Base-by-base conservation (phyloP, 2,888 invertebrate genomes). In the Caenorhabditis angaria region DNA sequence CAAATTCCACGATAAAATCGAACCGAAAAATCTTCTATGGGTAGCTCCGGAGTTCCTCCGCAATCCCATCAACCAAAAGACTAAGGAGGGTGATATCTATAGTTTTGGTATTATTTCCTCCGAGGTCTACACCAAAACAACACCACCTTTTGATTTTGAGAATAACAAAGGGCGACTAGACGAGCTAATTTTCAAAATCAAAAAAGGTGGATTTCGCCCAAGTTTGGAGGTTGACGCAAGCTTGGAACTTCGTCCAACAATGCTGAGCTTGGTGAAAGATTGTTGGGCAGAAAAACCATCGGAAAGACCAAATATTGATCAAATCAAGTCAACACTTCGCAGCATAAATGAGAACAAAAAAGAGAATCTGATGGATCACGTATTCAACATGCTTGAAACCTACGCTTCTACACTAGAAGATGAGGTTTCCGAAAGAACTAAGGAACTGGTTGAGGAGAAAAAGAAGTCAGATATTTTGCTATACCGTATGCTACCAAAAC, bases 401-500 rank as follows among this genome's bases (percentile, higher is more conserved):
- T 82, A 83, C 54, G 83, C 83, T 0, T 71, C 71, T 4, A 76
- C 71, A 20, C 65, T 83, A 22, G 83, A 83, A 60, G 77, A 78
- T 18, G 82, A 83, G 54, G 76, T 78, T 5, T 67, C 74, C 41
- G 71, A 76, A 10, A 57, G 78, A 41, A 78, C 74, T 4, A 68
- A 70, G 29, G 78, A 84, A 51, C 65, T 84, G 47, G 80, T 82
- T 3, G 81, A 84, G 59, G 84, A 84, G 61, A 83, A 84, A 76
- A 84, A 84, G 69, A 84, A 84, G 56, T 77, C 82, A 18, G 84
- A 84, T 70, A 59, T 84, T 6, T 61, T 84, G 12, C 55, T 84
- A 18, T 82, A 82, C 48, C 64, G 84, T 41, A 83, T 84, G 83
- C 69, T 84, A n/a, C 84, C 84, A 18, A 80, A 60, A 66, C 58